phyloP scores from a whole-genome alignment of 2,113 vertebrate species.

The Cyanoderma ruficeps region DNA sequence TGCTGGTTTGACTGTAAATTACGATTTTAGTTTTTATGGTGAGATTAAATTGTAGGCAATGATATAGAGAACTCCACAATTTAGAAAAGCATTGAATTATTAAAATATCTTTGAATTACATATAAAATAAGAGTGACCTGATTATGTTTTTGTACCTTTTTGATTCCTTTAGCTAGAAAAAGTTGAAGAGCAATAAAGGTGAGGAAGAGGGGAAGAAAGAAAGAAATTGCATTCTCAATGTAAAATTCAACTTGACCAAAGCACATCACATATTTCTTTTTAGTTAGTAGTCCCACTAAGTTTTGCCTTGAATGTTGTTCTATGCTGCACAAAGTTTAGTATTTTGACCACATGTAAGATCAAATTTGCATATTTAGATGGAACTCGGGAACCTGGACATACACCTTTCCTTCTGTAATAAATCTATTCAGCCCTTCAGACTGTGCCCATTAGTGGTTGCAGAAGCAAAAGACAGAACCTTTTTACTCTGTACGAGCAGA shows the following conservation, averaged over 20 bases:
- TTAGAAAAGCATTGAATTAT: slow-evolving; percentile 28
- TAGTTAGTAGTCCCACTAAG: slow-evolving; percentile 3
- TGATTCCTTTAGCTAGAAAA: neutral
- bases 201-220: neutral
- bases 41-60: slow-evolving; percentile 15
- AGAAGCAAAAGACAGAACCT: slow-evolving; percentile 53
- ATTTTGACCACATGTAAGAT: slow-evolving; percentile 36
- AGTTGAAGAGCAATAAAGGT: neutral
- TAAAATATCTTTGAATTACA: slow-evolving; percentile 25
- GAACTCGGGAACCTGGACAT: slow-evolving; percentile 69
- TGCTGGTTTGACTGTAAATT: slow-evolving; percentile 19
- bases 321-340: slow-evolving; percentile 30
- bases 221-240: neutral
- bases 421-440: slow-evolving; percentile 46
- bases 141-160: slow-evolving; percentile 33
- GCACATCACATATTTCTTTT: neutral
- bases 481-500: slow-evolving; percentile 64
- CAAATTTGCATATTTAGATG: slow-evolving; percentile 53
- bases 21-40: slow-evolving; percentile 25
- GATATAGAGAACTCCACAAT: slow-evolving; percentile 23
- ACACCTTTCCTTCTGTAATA: slow-evolving; percentile 54
- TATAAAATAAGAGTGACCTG: slow-evolving; percentile 23
- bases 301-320: slow-evolving; percentile 39
- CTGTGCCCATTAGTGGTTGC: slow-evolving; percentile 64
- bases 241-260: neutral